Conservation (phyloP, 2,797 vertebrate species). For the Mareca strepera region DNA sequence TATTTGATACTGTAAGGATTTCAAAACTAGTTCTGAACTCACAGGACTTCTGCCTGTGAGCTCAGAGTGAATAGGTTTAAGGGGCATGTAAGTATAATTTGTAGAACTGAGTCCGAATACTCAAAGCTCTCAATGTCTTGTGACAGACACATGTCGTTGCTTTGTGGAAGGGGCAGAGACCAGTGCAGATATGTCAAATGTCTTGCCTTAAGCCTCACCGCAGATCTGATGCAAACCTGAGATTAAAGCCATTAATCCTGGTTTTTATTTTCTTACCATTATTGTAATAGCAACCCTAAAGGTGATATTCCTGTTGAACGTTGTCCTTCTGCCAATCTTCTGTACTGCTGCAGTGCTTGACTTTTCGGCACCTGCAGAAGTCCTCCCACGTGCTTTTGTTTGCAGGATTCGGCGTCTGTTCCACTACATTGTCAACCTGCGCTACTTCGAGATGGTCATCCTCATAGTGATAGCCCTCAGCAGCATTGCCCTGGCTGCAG, state of each 20-base stretch:
- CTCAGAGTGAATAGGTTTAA: background rate
- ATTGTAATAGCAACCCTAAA: background rate
- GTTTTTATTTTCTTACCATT: background rate
- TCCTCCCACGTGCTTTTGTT: background rate
- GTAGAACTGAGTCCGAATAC: background rate
- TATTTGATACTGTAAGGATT: constrained; percentile 34
- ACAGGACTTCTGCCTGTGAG: background rate
- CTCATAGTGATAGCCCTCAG: constrained; percentile 94
- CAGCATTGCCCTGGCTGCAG: constrained; percentile 94
- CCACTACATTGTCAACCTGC: constrained; percentile 93
- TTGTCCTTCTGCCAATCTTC: background rate
- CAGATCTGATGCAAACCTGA: background rate
- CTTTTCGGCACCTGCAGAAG: background rate
- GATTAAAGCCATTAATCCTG: background rate
- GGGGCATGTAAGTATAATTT: background rate
- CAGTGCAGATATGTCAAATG: background rate
- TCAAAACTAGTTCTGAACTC: background rate
- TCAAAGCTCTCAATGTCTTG: background rate
- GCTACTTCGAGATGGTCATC: constrained; percentile 97
- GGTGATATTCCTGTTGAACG: background rate
- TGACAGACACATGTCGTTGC: background rate
- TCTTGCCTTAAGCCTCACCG: background rate
- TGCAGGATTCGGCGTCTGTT: constrained; percentile 90
- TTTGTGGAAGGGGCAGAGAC: background rate
- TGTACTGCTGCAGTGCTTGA: fast-evolving